Evolutionary conservation across 2,888 invertebrate species (phyloP).

Genomic region (Hypselothyrea guttata): DNA sequence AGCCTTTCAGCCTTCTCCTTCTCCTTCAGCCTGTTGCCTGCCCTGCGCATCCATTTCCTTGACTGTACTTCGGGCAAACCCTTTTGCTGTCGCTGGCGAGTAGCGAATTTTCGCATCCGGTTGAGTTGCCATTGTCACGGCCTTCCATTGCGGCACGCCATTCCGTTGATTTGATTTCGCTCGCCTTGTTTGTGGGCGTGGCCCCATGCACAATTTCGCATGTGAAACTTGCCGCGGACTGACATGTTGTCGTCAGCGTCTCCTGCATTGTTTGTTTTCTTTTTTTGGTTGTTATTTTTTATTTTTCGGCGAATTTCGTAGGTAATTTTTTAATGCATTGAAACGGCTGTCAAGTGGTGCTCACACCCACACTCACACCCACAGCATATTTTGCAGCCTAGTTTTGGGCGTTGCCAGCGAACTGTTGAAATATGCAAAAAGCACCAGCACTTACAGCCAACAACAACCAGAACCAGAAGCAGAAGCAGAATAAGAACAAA

Average conservation of each 20-base stretch:
- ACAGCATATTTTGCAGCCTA: slow-evolving; percentile 33
- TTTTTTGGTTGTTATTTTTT: slow-evolving; percentile 9
- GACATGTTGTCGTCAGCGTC: slow-evolving; percentile 40
- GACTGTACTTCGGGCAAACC: slow-evolving; percentile 48
- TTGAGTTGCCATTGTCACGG: slow-evolving; percentile 45
- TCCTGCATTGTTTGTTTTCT: slow-evolving; percentile 6
- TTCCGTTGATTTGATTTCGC: slow-evolving; percentile 62
- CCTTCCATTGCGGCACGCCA: slow-evolving; percentile 55
- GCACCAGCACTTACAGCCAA: slow-evolving; percentile 33
- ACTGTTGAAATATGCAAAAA: slow-evolving; percentile 55
- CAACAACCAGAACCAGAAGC: slow-evolving; percentile 4
- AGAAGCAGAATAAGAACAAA: slow-evolving; percentile 1
- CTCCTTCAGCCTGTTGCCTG: slow-evolving; percentile 2
- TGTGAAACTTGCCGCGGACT: slow-evolving; percentile 51
- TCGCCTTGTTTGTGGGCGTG: slow-evolving; percentile 56
- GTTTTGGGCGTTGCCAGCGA: slow-evolving; percentile 35
- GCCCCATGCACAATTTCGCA: slow-evolving; percentile 49
- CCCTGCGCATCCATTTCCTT: neutral
- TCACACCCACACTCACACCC: slow-evolving; percentile 36
- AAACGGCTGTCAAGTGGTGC: slow-evolving; percentile 75
- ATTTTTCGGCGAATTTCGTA: slow-evolving; percentile 31
- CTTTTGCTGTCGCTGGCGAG: slow-evolving; percentile 54
- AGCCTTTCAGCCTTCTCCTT: slow-evolving; percentile 2
- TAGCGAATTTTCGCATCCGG: slow-evolving; percentile 40
- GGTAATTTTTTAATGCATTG: slow-evolving; percentile 73